A percentile compares a stretch with the other conserved stretches of the same genome.
Conservation (phyloP, 1,140 invertebrate species). For the Drosophila simulans region DNA sequence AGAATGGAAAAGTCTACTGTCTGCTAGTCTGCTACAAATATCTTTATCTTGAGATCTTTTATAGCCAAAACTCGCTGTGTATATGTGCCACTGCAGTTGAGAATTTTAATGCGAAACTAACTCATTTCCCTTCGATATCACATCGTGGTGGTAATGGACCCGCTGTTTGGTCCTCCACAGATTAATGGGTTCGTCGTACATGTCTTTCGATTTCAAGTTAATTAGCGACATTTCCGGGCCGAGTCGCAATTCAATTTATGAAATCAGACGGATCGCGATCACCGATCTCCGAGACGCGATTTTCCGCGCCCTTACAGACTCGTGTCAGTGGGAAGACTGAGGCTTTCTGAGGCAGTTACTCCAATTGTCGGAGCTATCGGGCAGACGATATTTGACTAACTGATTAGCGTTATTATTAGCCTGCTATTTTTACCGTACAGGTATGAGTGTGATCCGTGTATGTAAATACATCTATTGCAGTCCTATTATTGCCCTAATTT, state of each 20-base stretch:
- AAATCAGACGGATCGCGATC: constrained; percentile 1
- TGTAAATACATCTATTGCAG: constrained; percentile 45
- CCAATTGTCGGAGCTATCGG: constrained; percentile 37
- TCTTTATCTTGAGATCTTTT: neutral
- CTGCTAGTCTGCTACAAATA: no score
- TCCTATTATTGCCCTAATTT: constrained; percentile 49
- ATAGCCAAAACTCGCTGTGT: neutral
- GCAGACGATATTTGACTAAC: constrained; percentile 55
- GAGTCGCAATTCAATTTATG: neutral
- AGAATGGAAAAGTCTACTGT: neutral
- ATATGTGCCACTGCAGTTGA: constrained; percentile 28
- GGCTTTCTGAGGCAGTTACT: constrained; percentile 32
- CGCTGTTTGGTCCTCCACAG: constrained; percentile 78
- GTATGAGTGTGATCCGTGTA: constrained; percentile 34
- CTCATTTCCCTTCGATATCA: constrained; percentile 55
- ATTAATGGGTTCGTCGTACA: constrained; percentile 63
- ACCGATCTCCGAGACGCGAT: constrained; percentile 8
- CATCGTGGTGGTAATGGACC: constrained; percentile 74
- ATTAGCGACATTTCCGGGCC: constrained; percentile 63
- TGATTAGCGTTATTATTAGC: constrained; percentile 69
- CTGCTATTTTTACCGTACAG: constrained; percentile 40
- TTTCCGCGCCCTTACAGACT: constrained; percentile 25
- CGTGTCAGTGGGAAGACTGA: constrained; percentile 40
- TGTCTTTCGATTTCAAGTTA: constrained; percentile 57
- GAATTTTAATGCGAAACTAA: constrained; percentile 37